Conservation (phyloP, 2,797 vertebrate species). For the Apodemus agrarius region DNA sequence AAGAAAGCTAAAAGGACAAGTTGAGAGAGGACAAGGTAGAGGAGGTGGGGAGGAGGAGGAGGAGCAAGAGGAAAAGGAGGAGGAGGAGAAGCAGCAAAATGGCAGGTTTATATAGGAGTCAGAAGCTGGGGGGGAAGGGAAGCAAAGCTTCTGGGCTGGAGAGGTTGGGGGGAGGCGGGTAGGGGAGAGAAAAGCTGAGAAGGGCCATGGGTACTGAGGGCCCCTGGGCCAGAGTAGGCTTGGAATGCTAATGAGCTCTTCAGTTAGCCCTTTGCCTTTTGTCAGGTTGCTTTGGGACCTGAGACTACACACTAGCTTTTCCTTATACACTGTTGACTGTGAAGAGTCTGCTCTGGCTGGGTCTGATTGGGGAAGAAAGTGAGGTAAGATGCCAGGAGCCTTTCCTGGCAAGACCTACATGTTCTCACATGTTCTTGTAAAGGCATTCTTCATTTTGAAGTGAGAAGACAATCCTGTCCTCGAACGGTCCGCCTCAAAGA, state of each 20-base stretch:
- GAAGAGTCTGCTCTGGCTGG: not conserved
- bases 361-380: not conserved
- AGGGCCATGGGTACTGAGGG: not conserved
- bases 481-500: not conserved
- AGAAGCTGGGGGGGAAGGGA: not conserved
- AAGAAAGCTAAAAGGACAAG: not conserved
- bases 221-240: not conserved
- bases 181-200: not conserved
- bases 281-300: not conserved
- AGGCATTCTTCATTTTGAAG: not conserved
- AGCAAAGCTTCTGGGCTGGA: not conserved
- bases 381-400: not conserved
- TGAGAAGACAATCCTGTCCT: not conserved
- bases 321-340: conserved; percentile 6
- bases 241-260: not conserved
- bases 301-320: not conserved
- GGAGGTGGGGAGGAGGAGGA: not conserved
- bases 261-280: not conserved
- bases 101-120: not conserved
- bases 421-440: not conserved
- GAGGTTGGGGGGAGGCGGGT: not conserved
- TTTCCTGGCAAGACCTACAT: not conserved
- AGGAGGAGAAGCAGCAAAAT: not conserved
- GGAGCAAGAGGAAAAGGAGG: no score
- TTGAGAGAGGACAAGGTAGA: not conserved